A percentile compares a stretch with the other conserved stretches of the same genome.
Evolutionary conservation across 1,140 invertebrate species (phyloP).

Genomic region (Aphelenchoides fujianensis): DNA sequence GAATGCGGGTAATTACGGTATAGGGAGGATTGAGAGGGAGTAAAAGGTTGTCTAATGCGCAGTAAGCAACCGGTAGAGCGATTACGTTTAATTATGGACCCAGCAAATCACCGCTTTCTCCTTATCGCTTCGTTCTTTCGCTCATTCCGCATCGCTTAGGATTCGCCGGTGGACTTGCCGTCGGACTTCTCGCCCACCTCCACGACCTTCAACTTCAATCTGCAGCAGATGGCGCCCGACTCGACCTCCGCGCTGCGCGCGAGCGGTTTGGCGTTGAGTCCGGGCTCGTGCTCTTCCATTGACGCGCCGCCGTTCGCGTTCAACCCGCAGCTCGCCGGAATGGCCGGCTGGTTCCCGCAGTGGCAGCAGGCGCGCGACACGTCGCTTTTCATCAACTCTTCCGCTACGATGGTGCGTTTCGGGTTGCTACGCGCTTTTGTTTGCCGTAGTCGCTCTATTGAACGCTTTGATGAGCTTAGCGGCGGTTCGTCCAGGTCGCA

Average conservation of each 20-base stretch:
- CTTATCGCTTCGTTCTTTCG: neutral
- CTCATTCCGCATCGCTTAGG: neutral
- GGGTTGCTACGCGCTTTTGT: neutral
- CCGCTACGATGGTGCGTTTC: neutral
- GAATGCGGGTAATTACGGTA: neutral
- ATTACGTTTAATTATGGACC: neutral
- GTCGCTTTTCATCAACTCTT: slow-evolving; percentile 1
- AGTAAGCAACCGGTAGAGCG: neutral
- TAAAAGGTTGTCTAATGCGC: neutral
- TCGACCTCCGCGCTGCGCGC: neutral
- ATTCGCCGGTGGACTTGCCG: neutral
- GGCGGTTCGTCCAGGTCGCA: too few species aligned
- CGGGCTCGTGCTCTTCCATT: neutral
- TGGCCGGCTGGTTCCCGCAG: neutral
- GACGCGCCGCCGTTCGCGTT: neutral
- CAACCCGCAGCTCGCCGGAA: neutral
- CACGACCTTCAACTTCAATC: neutral
- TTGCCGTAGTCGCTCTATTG: neutral
- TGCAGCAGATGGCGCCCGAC: neutral
- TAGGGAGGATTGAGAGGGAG: neutral
- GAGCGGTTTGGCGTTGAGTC: neutral
- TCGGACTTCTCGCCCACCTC: neutral
- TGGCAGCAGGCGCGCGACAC: neutral
- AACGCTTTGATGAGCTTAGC: neutral
- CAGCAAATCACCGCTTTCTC: neutral